Percentiles rank a stretch among this genome's conserved stretches.
Evolutionary conservation across 2,113 vertebrate species (phyloP).

Genomic region (Aviceda subcristata): DNA sequence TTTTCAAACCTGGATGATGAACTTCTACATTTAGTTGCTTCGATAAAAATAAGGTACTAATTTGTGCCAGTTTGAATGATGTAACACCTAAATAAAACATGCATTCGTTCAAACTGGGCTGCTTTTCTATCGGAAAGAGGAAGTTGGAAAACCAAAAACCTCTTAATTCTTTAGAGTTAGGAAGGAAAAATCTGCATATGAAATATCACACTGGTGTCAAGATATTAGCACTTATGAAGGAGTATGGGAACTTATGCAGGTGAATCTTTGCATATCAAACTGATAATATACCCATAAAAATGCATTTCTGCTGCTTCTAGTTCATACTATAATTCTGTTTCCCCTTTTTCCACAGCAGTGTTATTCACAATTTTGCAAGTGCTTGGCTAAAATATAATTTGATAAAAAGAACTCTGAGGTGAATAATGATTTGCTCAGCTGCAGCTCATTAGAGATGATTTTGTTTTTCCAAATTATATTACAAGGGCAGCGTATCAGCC

Average conservation of each 20-base stretch:
- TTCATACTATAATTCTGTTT: conserved; percentile 37
- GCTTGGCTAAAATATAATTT: conserved; percentile 57
- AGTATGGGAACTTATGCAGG: background rate
- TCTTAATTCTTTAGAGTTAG: background rate
- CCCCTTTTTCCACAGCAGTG: background rate
- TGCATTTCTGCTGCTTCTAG: conserved; percentile 21
- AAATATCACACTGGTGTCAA: background rate
- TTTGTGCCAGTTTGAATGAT: background rate
- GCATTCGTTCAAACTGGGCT: background rate
- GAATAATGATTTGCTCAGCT: conserved; percentile 66
- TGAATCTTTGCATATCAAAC: conserved; percentile 40
- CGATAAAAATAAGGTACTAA: background rate
- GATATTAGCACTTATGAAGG: background rate
- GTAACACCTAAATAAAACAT: background rate
- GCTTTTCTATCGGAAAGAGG: background rate
- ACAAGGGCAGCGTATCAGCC: conserved; percentile 16
- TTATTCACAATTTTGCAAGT: conserved; percentile 37
- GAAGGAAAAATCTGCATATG: background rate
- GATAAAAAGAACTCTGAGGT: conserved; percentile 61
- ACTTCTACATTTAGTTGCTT: background rate
- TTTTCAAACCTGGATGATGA: background rate
- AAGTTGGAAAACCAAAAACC: background rate
- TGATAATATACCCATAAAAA: conserved; percentile 3
- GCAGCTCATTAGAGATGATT: conserved; percentile 59
- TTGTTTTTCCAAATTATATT: conserved; percentile 61